Base-by-base conservation (phyloP, 1,140 invertebrate genomes). In the Olivierus martensii region DNA sequence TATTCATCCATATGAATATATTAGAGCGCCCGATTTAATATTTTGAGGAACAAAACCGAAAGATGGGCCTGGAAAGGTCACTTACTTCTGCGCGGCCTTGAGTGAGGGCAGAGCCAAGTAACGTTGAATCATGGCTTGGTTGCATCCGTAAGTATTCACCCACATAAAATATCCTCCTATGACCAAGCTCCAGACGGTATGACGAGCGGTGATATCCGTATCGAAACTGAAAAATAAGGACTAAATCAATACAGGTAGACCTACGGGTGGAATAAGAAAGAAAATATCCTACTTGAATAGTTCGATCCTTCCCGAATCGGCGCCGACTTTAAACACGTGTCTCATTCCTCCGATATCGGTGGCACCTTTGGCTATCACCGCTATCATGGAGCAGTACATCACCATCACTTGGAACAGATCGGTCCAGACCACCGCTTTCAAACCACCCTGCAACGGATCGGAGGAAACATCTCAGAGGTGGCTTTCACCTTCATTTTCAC, bases 391-490 rank as follows among this genome's bases (percentile, higher is more conserved):
- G 0, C 78, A 78, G 43, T 87, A 80, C 82, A 93, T 92, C 0
- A 92, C 71, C 9, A 84, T 63, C 0, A 83, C 79, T 70, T 94
- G 90, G 57, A 95, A 83, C 0, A 87, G 81, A 68, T 95, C 90
- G 0, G 89, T 88, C 75, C 88, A 88, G 59, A 94, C 80, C 1
- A 93, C 88, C 6, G 89, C 88, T 69, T 93, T 93, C 79, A 94
- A 86, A 3, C 90, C 90, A 36, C 90, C 89, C 76, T 74, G 46
- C 22, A n/a, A n/a, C n/a, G n/a, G n/a, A n/a, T n/a, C n/a, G n/a
- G n/a, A n/a, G n/a, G n/a, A n/a, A n/a, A n/a, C n/a, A n/a, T n/a
- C n/a, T n/a, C n/a, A n/a, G n/a, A n/a, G n/a, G n/a, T n/a, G n/a
- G n/a, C n/a, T n/a, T n/a, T n/a, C n/a, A n/a, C n/a, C n/a, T n/a